A percentile compares a stretch with the other conserved stretches of the same genome.
Evolutionary conservation across 2,888 invertebrate genomes (phyloP).

Genomic region (Campopleginae sp.): DNA sequence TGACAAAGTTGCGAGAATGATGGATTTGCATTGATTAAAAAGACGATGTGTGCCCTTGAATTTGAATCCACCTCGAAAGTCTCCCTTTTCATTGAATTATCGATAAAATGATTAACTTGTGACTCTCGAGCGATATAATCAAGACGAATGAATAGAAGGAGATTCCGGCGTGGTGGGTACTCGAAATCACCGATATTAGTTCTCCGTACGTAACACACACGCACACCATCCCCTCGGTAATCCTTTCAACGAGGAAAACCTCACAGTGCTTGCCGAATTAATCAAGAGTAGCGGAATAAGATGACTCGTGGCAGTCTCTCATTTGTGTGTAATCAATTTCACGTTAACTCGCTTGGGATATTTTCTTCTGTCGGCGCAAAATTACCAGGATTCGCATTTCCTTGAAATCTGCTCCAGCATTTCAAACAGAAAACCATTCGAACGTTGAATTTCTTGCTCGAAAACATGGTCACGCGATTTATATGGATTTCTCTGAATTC

Average conservation of each 20-base stretch:
- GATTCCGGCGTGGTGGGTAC: constrained; percentile 5
- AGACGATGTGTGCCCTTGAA: background rate
- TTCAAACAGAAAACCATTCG: background rate
- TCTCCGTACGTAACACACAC: background rate
- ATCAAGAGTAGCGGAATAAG: constrained; percentile 53
- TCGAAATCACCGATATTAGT: background rate
- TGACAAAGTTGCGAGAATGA: background rate
- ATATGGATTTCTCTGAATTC: background rate
- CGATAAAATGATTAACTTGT: constrained; percentile 17
- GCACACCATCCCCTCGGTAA: background rate
- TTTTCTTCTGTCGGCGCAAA: constrained; percentile 24
- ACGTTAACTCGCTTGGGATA: constrained; percentile 52
- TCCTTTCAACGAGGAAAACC: background rate
- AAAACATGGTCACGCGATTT: background rate
- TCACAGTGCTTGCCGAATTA: constrained; percentile 43
- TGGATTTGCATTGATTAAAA: background rate
- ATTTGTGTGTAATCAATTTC: constrained; percentile 64
- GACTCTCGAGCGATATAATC: constrained; percentile 35
- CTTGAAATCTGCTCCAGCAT: background rate
- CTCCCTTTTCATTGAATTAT: background rate
- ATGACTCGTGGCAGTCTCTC: constrained; percentile 47
- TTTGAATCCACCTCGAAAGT: background rate
- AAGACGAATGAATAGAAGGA: constrained; percentile 40
- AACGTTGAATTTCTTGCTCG: background rate
- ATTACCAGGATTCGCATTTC: constrained; percentile 30